Percentiles rank a stretch among this genome's conserved stretches.
Conservation (phyloP, 2,888 invertebrate genomes). For the Microplitis deprimator region DNA sequence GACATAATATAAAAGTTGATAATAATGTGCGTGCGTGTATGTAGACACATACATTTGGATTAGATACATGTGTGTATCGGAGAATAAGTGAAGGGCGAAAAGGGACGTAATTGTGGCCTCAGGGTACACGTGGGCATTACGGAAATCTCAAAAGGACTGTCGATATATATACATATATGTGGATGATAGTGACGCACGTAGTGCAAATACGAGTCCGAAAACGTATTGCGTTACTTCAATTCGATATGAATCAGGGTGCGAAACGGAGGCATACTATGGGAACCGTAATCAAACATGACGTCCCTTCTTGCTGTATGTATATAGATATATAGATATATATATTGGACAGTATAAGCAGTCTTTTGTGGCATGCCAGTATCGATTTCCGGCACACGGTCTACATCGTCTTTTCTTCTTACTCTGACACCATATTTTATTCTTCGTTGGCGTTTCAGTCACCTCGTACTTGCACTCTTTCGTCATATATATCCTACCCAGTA, state of each 20-base stretch:
- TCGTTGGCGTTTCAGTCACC: slow-evolving; percentile 3
- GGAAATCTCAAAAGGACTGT: slow-evolving; percentile 56
- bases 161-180: neutral
- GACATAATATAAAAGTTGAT: neutral
- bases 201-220: slow-evolving; percentile 55
- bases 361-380: slow-evolving; percentile 41
- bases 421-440: neutral
- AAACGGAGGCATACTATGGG: slow-evolving; percentile 49
- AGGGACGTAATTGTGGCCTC: slow-evolving; percentile 47
- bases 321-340: neutral
- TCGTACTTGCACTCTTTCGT: neutral
- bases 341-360: slow-evolving; percentile 43
- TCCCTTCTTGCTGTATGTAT: slow-evolving; percentile 34
- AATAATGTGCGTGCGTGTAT: neutral
- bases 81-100: neutral
- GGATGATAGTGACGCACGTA: slow-evolving; percentile 51
- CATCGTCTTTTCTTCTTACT: slow-evolving; percentile 14
- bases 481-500: neutral
- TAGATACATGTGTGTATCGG: slow-evolving; percentile 3
- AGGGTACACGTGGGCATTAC: slow-evolving; percentile 40
- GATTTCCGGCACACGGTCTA: slow-evolving; percentile 36
- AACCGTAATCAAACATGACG: slow-evolving; percentile 60
- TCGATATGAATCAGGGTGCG: slow-evolving; percentile 57
- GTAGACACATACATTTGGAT: neutral
- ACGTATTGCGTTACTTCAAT: slow-evolving; percentile 55